These are phyloP conservation scores for Lepidotrigona ventralis DNA, from an alignment of 1,140 invertebrate species.

Conservation along the genomic window DNA sequence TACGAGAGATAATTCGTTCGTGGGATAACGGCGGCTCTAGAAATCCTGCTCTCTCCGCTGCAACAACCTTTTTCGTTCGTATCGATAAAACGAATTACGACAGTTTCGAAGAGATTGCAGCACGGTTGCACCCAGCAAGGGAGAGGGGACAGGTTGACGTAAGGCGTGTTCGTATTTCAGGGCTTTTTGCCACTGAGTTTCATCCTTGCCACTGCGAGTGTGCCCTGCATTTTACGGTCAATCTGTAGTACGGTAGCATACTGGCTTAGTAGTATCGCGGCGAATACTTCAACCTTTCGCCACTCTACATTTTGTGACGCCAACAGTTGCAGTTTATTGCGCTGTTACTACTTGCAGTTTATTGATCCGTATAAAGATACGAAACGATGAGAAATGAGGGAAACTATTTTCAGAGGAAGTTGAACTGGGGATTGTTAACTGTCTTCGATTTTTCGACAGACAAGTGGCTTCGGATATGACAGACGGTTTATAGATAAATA, in stretches of 20 bases:
- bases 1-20: slow-evolving; percentile 43
- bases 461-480: neutral
- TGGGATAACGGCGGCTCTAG: slow-evolving; percentile 11
- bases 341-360: neutral
- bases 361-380: neutral
- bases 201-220: neutral
- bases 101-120: neutral
- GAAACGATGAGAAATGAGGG: neutral
- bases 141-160: too few species aligned
- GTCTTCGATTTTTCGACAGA: neutral
- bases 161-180: neutral
- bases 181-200: neutral
- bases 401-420: neutral
- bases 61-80: neutral
- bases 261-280: neutral
- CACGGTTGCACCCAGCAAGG: neutral
- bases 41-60: neutral
- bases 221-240: slow-evolving; percentile 19
- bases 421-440: neutral
- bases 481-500: neutral
- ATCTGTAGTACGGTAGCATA: neutral
- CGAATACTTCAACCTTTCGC: neutral
- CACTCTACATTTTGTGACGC: neutral
- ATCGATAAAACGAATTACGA: slow-evolving; percentile 43
- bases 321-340: slow-evolving; percentile 21